phyloP scores from a whole-genome alignment of 2,797 vertebrate species.

The Lacerta agilis region DNA sequence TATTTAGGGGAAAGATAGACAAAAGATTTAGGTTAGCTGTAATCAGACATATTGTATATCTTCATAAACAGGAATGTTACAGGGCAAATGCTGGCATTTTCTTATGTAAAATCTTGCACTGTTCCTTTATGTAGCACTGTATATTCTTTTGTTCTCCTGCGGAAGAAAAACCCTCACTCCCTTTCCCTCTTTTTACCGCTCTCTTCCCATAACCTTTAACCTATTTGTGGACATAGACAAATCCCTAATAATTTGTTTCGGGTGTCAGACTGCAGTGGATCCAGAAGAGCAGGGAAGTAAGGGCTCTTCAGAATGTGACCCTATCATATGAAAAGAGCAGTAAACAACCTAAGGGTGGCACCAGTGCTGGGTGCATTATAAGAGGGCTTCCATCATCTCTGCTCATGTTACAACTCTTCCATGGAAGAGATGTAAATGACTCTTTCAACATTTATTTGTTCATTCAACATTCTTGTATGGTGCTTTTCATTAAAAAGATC shows the following conservation, averaged over 20 bases:
- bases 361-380: not conserved
- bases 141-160: not conserved
- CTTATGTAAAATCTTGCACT: not conserved
- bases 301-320: not conserved
- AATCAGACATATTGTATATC: not conserved
- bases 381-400: not conserved
- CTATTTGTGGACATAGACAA: not conserved
- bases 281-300: not conserved
- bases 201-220: not conserved
- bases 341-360: not conserved
- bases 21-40: accelerated
- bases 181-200: not conserved
- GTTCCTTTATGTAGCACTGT: not conserved
- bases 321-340: not conserved
- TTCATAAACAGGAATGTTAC: not conserved
- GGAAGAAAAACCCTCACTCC: not conserved
- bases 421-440: not conserved
- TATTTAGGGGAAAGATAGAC: not conserved
- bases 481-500: no score
- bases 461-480: no score
- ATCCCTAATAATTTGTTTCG: not conserved
- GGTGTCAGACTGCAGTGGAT: not conserved
- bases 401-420: not conserved
- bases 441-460: not conserved
- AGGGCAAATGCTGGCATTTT: not conserved